A percentile compares a stretch with the other conserved stretches of the same genome.
Conservation (phyloP, 1,140 invertebrate genomes). For the Ceratina australensis region DNA sequence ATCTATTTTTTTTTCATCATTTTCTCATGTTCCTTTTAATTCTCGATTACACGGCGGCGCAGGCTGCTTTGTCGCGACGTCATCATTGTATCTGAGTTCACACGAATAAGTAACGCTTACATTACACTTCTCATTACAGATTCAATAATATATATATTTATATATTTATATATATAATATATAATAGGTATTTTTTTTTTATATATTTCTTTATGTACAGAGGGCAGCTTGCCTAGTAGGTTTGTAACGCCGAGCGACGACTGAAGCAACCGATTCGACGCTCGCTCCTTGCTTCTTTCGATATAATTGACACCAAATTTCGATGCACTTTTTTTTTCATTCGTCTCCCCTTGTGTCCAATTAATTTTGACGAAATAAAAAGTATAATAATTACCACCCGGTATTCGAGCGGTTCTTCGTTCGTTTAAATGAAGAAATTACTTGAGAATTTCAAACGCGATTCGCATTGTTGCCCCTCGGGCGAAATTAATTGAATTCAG, state of each 20-base stretch:
- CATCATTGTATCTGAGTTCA: slow-evolving; percentile 50
- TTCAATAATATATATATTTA: slow-evolving; percentile 70
- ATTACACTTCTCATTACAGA: slow-evolving; percentile 76
- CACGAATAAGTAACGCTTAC: slow-evolving; percentile 76
- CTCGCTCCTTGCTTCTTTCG: neutral
- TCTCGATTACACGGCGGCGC: slow-evolving; percentile 37
- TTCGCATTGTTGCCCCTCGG: neutral
- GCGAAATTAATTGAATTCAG: neutral
- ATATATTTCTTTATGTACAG: slow-evolving; percentile 69
- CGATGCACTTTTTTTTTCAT: slow-evolving; percentile 31
- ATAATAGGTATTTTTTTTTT: slow-evolving; percentile 57
- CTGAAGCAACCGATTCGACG: slow-evolving; percentile 54
- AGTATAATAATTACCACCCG: neutral
- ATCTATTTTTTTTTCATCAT: slow-evolving; percentile 25
- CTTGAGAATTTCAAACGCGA: neutral
- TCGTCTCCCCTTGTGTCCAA: neutral
- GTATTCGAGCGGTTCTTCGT: neutral
- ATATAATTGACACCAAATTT: slow-evolving; percentile 59
- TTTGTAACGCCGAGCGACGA: slow-evolving; percentile 51
- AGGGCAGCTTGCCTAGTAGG: slow-evolving; percentile 67
- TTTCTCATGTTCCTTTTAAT: slow-evolving; percentile 30
- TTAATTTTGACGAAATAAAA: neutral
- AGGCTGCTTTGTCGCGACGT: slow-evolving; percentile 35
- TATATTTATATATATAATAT: slow-evolving; percentile 56
- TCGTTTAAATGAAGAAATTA: neutral